Percentiles rank a stretch among this genome's conserved stretches.
Conservation (phyloP, 2,797 vertebrate species). For the Menidia menidia region DNA sequence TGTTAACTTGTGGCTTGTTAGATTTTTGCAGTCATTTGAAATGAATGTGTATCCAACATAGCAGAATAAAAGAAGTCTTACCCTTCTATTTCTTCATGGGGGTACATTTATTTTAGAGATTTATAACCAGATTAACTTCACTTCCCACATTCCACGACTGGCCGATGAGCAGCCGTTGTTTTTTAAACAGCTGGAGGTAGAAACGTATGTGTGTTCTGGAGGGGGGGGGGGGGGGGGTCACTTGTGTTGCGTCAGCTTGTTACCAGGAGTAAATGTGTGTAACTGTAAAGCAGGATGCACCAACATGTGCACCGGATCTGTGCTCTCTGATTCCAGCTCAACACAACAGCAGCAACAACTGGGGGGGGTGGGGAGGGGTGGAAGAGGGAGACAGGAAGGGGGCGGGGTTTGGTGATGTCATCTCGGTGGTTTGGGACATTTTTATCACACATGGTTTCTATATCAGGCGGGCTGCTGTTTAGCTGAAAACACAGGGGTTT, state of each 20-base stretch:
- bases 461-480: conserved; percentile 54
- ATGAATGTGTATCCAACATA: too few species aligned
- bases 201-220: conserved; percentile 19
- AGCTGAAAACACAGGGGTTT: conserved; percentile 31
- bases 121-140: background rate
- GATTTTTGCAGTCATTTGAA: too few species aligned
- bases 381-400: conserved; percentile 6
- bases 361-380: background rate
- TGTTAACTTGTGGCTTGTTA: too few species aligned
- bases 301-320: conserved; percentile 41
- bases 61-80: too few species aligned
- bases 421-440: conserved; percentile 51
- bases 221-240: background rate
- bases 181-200: conserved; percentile 38
- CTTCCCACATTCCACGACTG: background rate
- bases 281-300: conserved; percentile 28
- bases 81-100: too few species aligned
- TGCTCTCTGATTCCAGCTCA: conserved; percentile 8
- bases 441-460: conserved; percentile 68
- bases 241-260: conserved; percentile 30
- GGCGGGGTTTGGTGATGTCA: conserved; percentile 57
- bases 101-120: too few species aligned
- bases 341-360: conserved; percentile 24
- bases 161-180: conserved; percentile 26
- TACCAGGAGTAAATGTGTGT: conserved; percentile 59